Conservation (phyloP, 2,113 vertebrate species). For the Protobothrops flavoviridis region DNA sequence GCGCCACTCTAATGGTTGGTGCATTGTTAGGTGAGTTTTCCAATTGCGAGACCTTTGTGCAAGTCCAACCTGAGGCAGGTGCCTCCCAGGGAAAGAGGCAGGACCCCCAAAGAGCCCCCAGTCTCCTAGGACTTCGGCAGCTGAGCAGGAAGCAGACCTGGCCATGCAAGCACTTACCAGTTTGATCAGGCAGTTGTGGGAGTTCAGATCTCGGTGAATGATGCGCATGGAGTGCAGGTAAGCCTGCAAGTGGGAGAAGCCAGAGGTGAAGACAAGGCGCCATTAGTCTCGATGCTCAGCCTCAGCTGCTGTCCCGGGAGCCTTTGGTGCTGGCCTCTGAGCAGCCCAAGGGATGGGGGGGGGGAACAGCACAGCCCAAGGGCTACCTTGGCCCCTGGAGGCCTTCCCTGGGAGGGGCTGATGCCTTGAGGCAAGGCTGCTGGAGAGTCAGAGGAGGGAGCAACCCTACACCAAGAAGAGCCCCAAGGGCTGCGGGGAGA, state of each 20-base stretch:
- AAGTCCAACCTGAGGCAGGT: background rate
- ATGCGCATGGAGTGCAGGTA: slow-evolving; percentile 93
- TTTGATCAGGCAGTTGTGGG: slow-evolving; percentile 94
- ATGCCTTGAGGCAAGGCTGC: background rate
- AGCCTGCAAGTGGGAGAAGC: slow-evolving; percentile 71
- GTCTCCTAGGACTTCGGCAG: no score
- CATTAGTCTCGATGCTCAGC: background rate
- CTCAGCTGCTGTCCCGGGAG: background rate
- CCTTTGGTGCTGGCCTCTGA: background rate
- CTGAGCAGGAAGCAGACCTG: background rate
- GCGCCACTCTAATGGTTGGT: background rate
- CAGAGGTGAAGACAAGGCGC: background rate
- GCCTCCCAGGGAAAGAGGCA: background rate
- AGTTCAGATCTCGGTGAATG: slow-evolving; percentile 92
- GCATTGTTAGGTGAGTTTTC: background rate
- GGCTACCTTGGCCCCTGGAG: background rate
- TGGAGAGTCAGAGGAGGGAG: background rate
- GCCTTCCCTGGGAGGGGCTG: background rate
- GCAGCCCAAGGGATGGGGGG: background rate
- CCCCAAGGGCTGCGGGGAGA: background rate
- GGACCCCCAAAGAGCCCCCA: background rate
- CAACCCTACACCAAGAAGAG: background rate
- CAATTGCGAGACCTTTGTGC: background rate
- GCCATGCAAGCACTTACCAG: slow-evolving; percentile 75
- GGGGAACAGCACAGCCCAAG: background rate